Base-by-base conservation (phyloP, 2,113 vertebrate genomes). In the Chaetops frenatus region DNA sequence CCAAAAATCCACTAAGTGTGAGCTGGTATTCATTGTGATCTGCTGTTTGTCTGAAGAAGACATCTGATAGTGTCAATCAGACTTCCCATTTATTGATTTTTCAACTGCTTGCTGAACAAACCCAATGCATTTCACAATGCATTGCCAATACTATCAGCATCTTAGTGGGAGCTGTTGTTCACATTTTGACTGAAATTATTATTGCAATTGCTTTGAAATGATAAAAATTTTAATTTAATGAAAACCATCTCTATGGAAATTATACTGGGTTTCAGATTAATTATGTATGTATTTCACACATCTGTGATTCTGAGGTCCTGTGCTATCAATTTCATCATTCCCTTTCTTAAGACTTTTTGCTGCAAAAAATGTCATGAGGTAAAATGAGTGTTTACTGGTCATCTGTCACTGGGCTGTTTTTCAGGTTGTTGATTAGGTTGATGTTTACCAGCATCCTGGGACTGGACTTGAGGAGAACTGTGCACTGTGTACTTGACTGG, bases 201-300 rank as follows among this genome's bases (percentile, higher is more conserved):
- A 93, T 93, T 93, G 80, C 73, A 88, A 83, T 92, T 90, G 91
- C 90, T 93, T 94, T 94, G 76, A 96, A 96, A 94, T 95, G 86
- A 92, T 83, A 93, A 95, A 94, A 86, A 83, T 0, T 35, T 85
- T 96, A 76, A 83, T 86, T 94, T 97, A 95, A 95, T 94, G 76
- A 92, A 92, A 94, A 74, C 54, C 47, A 88, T 97, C 88, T 96
- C 92, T 50, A 72, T 96, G 94, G 95, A 96, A 96, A 96, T 96
- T 81, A 81, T 93, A 86, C 82, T 83, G 72, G 47, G 35, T 78
- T 95, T 95, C 76, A 94, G 88, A 95, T 96, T 97, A 94, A 95
- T 97, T 97, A 92, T 86, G 57, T 86, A 94, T 88, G 60, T 86
- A 77, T 94, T 96, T 96, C 95, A 94, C 96, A 96, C 91, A 92